Evolutionary conservation across 2,888 invertebrate genomes (phyloP).

Genomic region (Stenichneumon culpator): DNA sequence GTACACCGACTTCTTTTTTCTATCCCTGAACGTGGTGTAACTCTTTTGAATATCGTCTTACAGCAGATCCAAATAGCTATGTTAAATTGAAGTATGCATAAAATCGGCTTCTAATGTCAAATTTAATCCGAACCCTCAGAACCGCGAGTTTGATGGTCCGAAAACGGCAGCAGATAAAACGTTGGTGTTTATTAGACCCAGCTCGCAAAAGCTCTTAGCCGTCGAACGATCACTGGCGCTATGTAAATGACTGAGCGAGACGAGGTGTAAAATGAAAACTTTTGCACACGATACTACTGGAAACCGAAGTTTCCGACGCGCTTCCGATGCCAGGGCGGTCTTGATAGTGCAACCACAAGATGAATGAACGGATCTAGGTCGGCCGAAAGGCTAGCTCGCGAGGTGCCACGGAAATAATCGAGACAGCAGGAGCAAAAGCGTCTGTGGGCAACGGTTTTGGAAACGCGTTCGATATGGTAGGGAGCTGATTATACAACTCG

Average conservation of each 20-base stretch:
- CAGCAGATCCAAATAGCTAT: too few relatives aligned
- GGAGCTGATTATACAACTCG: conserved; percentile 1
- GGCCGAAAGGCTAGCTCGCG: conserved; percentile 27
- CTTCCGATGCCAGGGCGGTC: background rate
- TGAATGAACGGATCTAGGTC: conserved; percentile 77
- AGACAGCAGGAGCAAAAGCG: conserved; percentile 11
- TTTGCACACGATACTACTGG: conserved; percentile 38
- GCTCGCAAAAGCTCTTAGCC: background rate
- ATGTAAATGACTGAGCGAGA: conserved; percentile 6
- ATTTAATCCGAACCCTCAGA: too few relatives aligned
- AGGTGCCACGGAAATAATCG: conserved; percentile 64
- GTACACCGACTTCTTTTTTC: too few relatives aligned
- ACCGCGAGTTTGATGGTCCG: background rate
- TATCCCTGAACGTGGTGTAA: too few relatives aligned
- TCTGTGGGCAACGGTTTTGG: conserved; percentile 36
- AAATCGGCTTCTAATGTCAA: too few relatives aligned
- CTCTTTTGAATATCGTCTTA: too few relatives aligned
- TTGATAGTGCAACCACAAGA: conserved; percentile 69
- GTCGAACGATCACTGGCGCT: conserved; percentile 11
- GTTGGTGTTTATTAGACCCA: background rate
- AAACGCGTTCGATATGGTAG: conserved; percentile 28
- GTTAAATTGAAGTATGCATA: too few relatives aligned
- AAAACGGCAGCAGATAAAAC: background rate
- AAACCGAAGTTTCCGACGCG: background rate
- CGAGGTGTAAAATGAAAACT: background rate